Conservation (phyloP, 2,888 invertebrate genomes). For the Parascotia fuliginaria region DNA sequence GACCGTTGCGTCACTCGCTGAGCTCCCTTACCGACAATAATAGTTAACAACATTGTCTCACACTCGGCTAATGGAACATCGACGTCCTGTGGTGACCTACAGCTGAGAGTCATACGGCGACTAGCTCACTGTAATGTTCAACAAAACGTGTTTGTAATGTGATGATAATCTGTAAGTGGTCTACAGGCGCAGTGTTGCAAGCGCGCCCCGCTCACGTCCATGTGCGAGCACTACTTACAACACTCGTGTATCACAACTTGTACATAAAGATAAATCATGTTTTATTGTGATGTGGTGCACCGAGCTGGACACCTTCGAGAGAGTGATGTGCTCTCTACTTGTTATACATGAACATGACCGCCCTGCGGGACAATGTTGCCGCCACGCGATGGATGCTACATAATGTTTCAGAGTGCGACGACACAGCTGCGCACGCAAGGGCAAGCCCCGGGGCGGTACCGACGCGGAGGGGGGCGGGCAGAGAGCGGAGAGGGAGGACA, state of each 20-base stretch:
- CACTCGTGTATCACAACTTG: not conserved
- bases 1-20: constrained; percentile 26
- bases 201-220: not conserved
- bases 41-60: constrained; percentile 7
- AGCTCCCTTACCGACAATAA: not conserved
- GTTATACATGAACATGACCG: too few relatives aligned
- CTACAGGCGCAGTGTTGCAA: not conserved
- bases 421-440: not conserved
- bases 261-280: not conserved
- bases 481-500: not conserved
- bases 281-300: not conserved
- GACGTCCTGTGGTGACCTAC: not conserved
- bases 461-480: not conserved
- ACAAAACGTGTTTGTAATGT: not conserved
- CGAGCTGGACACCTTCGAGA: not conserved
- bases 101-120: not conserved
- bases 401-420: too few relatives aligned
- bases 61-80: not conserved
- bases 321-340: not conserved
- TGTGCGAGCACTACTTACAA: too few relatives aligned
- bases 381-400: too few relatives aligned
- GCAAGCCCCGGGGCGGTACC: not conserved
- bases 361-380: too few relatives aligned
- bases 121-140: too few relatives aligned
- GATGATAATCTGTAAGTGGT: not conserved